Conservation (phyloP, 1,140 invertebrate species). For the Thaumatotibia leucotreta region DNA sequence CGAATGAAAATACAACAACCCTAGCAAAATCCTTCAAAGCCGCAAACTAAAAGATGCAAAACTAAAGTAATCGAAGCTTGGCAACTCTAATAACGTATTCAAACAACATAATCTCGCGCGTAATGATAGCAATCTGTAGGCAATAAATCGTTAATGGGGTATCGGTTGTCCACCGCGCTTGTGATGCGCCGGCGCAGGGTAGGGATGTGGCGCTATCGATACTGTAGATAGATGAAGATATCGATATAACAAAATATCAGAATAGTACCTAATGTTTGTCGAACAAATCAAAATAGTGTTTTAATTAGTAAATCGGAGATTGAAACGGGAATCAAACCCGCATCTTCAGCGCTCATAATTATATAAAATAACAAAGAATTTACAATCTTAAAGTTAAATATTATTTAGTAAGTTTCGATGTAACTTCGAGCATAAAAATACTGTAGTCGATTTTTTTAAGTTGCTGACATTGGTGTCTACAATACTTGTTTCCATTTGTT, state of each 20-base stretch:
- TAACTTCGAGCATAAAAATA: too few species aligned
- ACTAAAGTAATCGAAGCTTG: slow-evolving; percentile 8
- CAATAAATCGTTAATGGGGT: slow-evolving; percentile 59
- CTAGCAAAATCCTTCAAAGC: background rate
- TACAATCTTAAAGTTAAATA: too few species aligned
- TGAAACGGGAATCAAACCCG: too few species aligned
- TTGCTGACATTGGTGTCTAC: too few species aligned
- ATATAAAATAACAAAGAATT: too few species aligned
- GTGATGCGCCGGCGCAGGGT: slow-evolving; percentile 18
- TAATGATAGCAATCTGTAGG: slow-evolving; percentile 62
- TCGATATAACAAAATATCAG: background rate
- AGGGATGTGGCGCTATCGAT: background rate
- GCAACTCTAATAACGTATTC: slow-evolving; percentile 46
- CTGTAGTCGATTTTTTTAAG: too few species aligned
- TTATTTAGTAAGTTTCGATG: too few species aligned
- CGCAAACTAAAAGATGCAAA: slow-evolving; percentile 2
- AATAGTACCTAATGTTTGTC: too few species aligned
- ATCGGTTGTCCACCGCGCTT: slow-evolving; percentile 49
- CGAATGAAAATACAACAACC: background rate
- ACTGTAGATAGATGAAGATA: background rate
- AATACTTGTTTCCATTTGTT: too few species aligned
- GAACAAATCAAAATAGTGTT: background rate
- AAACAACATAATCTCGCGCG: slow-evolving; percentile 58
- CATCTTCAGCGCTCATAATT: too few species aligned
- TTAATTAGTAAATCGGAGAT: too few species aligned